phyloP scores from a whole-genome alignment of 2,113 vertebrate genomes.

The Chiloscyllium plagiosum region DNA sequence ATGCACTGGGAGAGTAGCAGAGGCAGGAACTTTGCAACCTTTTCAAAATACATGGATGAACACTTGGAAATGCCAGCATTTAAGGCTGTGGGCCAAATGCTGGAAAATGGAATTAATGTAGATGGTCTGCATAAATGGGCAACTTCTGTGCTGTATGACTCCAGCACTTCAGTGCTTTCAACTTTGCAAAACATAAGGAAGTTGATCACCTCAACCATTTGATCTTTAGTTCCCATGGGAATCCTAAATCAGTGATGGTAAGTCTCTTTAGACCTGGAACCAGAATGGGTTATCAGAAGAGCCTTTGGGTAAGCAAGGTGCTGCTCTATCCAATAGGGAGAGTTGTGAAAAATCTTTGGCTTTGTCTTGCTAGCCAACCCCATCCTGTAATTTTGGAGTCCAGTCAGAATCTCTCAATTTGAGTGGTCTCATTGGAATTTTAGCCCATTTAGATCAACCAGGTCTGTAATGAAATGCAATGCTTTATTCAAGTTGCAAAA shows the following conservation, averaged over 20 bases:
- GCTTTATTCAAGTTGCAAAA: not conserved
- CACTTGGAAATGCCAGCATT: too few species aligned
- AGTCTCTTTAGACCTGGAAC: not conserved
- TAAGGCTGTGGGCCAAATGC: too few species aligned
- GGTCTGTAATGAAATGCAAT: not conserved
- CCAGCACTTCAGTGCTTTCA: not conserved
- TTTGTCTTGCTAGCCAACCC: not conserved
- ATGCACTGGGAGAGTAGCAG: too few species aligned
- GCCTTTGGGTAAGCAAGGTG: not conserved
- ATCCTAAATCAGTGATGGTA: not conserved
- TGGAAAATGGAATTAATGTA: too few species aligned
- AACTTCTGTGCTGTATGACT: too few species aligned
- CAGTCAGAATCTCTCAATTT: not conserved
- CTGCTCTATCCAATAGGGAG: not conserved
- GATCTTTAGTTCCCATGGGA: not conserved
- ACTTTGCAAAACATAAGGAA: not conserved
- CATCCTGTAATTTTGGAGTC: not conserved
- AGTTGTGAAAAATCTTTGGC: not conserved
- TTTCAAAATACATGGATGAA: too few species aligned
- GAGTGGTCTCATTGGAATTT: not conserved
- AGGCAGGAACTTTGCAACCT: too few species aligned
- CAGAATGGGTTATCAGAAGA: not conserved
- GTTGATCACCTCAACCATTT: not conserved
- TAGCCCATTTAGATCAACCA: not conserved
- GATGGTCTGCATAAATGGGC: too few species aligned